Evolutionary conservation across 2,888 invertebrate genomes (phyloP), one percentile per base, ranked within the genome.

Genomic region (Resseliella maxima): DNA sequence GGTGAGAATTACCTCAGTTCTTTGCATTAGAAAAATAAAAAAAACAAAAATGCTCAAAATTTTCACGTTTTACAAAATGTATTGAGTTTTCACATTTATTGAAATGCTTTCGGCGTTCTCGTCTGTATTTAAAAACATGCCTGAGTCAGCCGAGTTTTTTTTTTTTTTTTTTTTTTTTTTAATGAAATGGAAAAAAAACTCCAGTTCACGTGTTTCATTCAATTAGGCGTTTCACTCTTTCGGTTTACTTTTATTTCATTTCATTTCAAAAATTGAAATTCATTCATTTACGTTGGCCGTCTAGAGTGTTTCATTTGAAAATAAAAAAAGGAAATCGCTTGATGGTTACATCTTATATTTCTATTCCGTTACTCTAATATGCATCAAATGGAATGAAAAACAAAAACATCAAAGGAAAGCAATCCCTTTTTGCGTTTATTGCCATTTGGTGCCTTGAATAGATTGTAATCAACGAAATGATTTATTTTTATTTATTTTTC

Each of bases 401-500:
- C 12, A 59, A 24, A 59, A 59, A 59, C 59, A 59, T 59, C 59
- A 59, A 59, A 59, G 59, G 24, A 59, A 59, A 24, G n/a, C 59
- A 59, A 59, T 24, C 24, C 5, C 59, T 8, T 50, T 59, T n/a
- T 24, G 24, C 59, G n/a, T 59, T 59, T 59, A 59, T 59, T 24
- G 24, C 5, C 24, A 24, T 59, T 59, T 59, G 3, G 5, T 24
- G 15, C 59, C 59, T 2, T 18, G 27, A 64, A n/a, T 27, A 35
- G 72, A 72, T 72, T 15, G 35, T 35, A 72, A 72, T 72, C 72
- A 15, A 31, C 36, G 35, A 72, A 31, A 72, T 35, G 72, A 72
- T 72, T 72, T 72, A 72, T 72, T 72, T n/a, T 72, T 72, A 72
- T 72, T 35, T 72, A 35, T 72, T 72, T 72, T 72, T 72, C n/a